Evolutionary conservation across 2,797 vertebrate genomes (phyloP), one percentile per base, ranked within the genome.

Genomic region (Falco berigora): DNA sequence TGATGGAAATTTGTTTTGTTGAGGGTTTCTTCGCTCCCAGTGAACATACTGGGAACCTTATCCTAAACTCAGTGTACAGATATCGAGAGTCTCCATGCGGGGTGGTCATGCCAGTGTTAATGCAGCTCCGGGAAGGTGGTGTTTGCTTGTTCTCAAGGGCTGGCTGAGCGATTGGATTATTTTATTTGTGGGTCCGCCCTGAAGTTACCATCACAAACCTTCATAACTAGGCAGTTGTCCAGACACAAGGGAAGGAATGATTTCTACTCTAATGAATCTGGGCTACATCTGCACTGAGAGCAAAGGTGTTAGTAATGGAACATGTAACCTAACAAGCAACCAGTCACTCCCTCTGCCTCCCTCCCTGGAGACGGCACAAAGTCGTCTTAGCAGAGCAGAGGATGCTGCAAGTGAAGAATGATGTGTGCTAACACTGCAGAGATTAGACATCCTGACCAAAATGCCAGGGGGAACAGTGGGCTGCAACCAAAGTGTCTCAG

Each of bases 301-400:
- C 30, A 69, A 55, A 94, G 62, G 49, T 3, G 0, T 53, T 34
- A 47, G 14, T n/a, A 78, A 83, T 0, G 0, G 42, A 88, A 73
- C 6, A 4, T 3, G 9, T 19, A 79, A 50, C 47, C 55, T 27
- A 38, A 66, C 36, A 82, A 82, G 28, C 52, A 77, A 79, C 42
- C 21, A 30, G 40, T 69, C 83, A 16, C 44, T 78, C 47, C 56
- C 50, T 85, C 56, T 38, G 10, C 14, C 73, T 71, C 68, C 76
- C 59, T 76, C 79, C 40, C 50, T n/a, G 25, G 92, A 78, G 71
- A 81, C 15, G 52, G 71, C 74, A 95, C 88, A 69, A 81, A 90
- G 64, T 66, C 79, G 46, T 90, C 80, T 11, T 69, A 80, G 84
- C 86, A 82, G 64, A 67, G 80, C 24, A 42, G 73, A 92, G 63